Percentiles rank a stretch among this genome's conserved stretches.
These are phyloP conservation scores for Erythrocercus mccallii DNA, from an alignment of 2,113 vertebrate genomes.

Conservation along the genomic window DNA sequence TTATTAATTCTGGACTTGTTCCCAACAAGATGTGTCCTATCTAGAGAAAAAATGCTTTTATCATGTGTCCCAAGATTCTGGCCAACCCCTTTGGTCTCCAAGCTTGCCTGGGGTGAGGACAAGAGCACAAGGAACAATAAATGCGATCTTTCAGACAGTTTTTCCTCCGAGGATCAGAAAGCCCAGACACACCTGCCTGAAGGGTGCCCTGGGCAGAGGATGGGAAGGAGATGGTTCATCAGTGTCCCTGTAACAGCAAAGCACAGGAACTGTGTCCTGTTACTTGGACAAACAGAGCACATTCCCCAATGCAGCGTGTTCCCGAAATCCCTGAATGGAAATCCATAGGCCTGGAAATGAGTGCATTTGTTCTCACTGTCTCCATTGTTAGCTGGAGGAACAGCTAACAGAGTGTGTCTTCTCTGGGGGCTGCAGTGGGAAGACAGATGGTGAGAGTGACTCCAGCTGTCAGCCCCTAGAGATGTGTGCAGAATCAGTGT, in stretches of 20 bases:
- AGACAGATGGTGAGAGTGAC: slow-evolving; percentile 38
- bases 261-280: background rate
- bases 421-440: background rate
- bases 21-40: background rate
- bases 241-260: background rate
- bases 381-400: background rate
- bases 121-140: background rate
- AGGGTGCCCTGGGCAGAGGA: background rate
- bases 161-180: background rate
- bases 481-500: background rate
- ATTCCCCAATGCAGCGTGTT: rapidly evolving
- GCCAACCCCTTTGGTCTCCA: background rate
- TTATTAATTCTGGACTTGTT: background rate
- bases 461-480: background rate
- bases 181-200: background rate
- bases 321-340: background rate
- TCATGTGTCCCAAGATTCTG: background rate
- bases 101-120: background rate
- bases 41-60: background rate
- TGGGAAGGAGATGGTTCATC: rapidly evolving
- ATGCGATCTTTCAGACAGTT: background rate
- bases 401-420: background rate
- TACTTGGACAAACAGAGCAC: background rate
- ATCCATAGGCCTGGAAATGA: background rate
- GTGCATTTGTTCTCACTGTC: slow-evolving; percentile 6